These are phyloP conservation scores for Hippoglossus hippoglossus DNA, from an alignment of 2,797 vertebrate species.

Conservation along the genomic window DNA sequence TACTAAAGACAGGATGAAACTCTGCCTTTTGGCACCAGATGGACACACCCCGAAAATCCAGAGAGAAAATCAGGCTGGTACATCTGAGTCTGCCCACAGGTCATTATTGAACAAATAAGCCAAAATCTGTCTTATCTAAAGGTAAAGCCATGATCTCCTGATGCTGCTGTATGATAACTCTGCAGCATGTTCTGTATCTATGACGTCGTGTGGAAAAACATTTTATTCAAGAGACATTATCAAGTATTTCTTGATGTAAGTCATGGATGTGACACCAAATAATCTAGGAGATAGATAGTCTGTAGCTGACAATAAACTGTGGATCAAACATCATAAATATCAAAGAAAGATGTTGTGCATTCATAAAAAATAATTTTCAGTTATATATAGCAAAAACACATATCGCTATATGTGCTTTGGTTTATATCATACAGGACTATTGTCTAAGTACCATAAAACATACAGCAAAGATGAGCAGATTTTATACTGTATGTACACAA, in stretches of 20 bases:
- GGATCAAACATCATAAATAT: slow-evolving; percentile 46
- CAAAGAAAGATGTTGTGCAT: slow-evolving; percentile 43
- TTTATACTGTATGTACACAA: not conserved
- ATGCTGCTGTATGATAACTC: not conserved
- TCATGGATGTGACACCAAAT: slow-evolving; percentile 9
- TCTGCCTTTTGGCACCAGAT: slow-evolving; percentile 44
- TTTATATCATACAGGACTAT: too few species aligned
- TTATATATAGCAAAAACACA: too few species aligned
- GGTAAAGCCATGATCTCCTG: slow-evolving; percentile 5
- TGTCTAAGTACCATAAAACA: too few species aligned
- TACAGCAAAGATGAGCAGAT: not conserved
- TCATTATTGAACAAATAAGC: not conserved
- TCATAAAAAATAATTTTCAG: not conserved
- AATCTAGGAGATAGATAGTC: slow-evolving; percentile 28
- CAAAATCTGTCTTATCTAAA: slow-evolving; percentile 4
- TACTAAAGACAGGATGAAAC: slow-evolving; percentile 39
- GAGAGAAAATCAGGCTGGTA: slow-evolving; percentile 18
- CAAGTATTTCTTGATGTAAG: not conserved
- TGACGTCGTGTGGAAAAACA: not conserved
- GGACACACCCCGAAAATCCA: slow-evolving; percentile 40
- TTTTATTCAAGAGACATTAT: not conserved
- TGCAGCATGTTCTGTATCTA: not conserved
- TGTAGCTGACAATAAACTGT: too few species aligned
- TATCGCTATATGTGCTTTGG: too few species aligned
- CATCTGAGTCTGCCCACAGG: slow-evolving; percentile 12